Percentiles rank a stretch among this genome's conserved stretches.
phyloP scores from a whole-genome alignment of 2,888 invertebrate genomes.

The Sericinus montela region DNA sequence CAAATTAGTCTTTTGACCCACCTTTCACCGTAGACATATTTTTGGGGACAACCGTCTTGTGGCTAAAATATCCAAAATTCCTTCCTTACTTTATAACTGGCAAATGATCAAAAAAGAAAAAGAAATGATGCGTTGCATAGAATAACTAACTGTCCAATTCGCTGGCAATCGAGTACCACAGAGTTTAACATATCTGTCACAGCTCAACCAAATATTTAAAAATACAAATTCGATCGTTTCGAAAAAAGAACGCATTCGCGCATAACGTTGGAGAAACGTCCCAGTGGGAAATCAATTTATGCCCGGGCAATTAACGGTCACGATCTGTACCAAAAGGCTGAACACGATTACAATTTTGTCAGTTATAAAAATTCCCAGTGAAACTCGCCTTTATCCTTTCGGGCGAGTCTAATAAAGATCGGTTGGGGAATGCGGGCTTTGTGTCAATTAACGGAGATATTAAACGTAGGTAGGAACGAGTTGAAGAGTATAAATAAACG shows the following conservation, averaged over 20 bases:
- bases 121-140: too few species aligned
- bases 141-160: too few species aligned
- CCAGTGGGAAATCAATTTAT: conserved; percentile 13
- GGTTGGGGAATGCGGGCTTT: conserved; percentile 58
- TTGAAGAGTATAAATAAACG: conserved; percentile 38
- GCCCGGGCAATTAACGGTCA: conserved; percentile 12
- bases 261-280: not conserved
- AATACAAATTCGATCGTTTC: not conserved
- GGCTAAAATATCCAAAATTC: too few species aligned
- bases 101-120: too few species aligned
- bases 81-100: too few species aligned
- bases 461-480: conserved; percentile 46
- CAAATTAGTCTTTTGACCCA: too few species aligned
- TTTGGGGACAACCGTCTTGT: too few species aligned
- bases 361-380: conserved; percentile 43
- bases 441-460: conserved; percentile 68
- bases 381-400: conserved; percentile 17
- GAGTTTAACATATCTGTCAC: not conserved
- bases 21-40: too few species aligned
- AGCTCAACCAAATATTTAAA: not conserved
- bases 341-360: conserved; percentile 17
- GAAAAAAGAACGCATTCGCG: conserved; percentile 12
- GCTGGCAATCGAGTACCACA: not conserved
- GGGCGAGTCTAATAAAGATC: conserved; percentile 48
- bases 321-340: conserved; percentile 3